These are phyloP conservation scores for Aquatica leii DNA, from an alignment of 2,888 invertebrate genomes.

Conservation along the genomic window DNA sequence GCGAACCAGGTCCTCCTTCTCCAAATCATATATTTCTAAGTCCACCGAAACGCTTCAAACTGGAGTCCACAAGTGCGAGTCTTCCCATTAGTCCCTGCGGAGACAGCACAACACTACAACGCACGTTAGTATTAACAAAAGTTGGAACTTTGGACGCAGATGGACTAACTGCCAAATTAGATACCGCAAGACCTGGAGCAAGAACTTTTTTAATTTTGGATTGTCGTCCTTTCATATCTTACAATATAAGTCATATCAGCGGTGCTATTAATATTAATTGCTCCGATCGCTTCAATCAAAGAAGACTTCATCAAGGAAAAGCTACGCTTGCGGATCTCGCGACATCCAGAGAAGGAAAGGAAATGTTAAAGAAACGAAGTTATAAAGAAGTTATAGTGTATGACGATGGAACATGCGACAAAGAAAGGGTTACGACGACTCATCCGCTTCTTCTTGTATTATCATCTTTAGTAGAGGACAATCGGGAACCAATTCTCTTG, in stretches of 20 bases:
- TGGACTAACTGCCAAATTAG: conserved; percentile 62
- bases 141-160: conserved; percentile 64
- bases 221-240: conserved; percentile 74
- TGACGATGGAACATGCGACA: conserved; percentile 72
- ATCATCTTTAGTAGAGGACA: conserved; percentile 72
- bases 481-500: conserved; percentile 70
- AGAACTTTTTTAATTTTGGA: conserved; percentile 66
- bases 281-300: conserved; percentile 73
- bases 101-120: conserved; percentile 64
- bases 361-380: conserved; percentile 64
- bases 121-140: conserved; percentile 63
- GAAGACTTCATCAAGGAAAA: conserved; percentile 72
- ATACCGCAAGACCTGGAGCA: conserved; percentile 49
- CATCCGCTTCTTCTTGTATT: conserved; percentile 73
- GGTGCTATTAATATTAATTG: conserved; percentile 77
- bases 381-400: conserved; percentile 73
- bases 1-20: conserved; percentile 64
- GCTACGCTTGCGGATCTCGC: conserved; percentile 72
- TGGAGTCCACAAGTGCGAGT: conserved; percentile 61
- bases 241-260: conserved; percentile 73
- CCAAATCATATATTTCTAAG: conserved; percentile 54
- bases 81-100: conserved; percentile 65
- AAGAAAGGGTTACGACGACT: conserved; percentile 65
- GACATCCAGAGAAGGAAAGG: conserved; percentile 70
- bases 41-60: conserved; percentile 64